Base-by-base conservation (phyloP, 2,797 vertebrate genomes). In the Aeoliscus strigatus region DNA sequence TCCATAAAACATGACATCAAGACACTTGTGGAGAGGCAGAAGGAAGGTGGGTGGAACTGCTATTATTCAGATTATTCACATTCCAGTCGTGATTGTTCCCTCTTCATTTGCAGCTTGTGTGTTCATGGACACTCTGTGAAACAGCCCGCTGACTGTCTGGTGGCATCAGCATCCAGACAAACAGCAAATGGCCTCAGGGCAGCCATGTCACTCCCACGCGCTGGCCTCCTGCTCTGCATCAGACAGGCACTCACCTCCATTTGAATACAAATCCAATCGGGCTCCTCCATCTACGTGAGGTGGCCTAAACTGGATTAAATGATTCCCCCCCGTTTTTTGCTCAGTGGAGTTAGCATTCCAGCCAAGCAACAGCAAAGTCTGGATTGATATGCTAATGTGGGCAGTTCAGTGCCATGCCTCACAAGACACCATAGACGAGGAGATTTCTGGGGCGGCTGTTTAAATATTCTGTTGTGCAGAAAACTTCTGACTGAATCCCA, bases 211-310 rank as follows among this genome's bases (percentile, higher is more conserved):
- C 58, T 52, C 58, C 60, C 26, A 55, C 29, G 29, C 28, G 49
- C 49, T 59, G 64, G 60, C 55, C 51, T 70, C 57, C 53, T 10
- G 28, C 41, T 11, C 52, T 1, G 25, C 56, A 54, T 53, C 40
- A 66, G 68, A 71, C 39, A 33, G 48, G 71, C 62, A 21, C 52
- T 5, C 13, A 50, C 59, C 28, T 46, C 31, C 39, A 63, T 69
- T 60, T 73, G 60, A 81, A 81, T 74, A 67, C 50, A 74, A 80
- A 80, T 83, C 53, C 60, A 69, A 57, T 51, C 44, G 21, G 27
- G 15, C 55, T 54, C 34, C 43, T 56, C 44, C 29, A 28, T 31
- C 41, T 43, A 46, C 12, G 51, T 36, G 54, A 77, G 44, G 24
- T 44, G 53, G 36, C 51, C 21, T 66, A 50, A 70, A 70, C 41